These are phyloP conservation scores for Cottoperca gobio DNA, from an alignment of 2,797 vertebrate species.

Conservation along the genomic window DNA sequence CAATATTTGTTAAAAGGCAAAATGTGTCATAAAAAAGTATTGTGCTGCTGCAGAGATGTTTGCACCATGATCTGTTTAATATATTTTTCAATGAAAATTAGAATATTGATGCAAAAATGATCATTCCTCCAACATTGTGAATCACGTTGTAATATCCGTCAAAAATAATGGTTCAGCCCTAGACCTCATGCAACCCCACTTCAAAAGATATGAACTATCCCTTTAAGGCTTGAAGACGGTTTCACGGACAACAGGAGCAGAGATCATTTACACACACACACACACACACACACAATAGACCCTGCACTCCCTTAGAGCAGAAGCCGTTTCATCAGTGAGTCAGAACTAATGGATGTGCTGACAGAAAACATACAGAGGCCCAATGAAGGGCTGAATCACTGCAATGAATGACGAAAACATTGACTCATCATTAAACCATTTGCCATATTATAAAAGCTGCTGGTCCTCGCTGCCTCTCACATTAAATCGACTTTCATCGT, in stretches of 20 bases:
- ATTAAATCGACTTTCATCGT: conserved; percentile 35
- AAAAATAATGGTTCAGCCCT: no score
- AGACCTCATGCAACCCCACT: no score
- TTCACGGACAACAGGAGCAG: not conserved
- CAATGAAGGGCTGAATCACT: conserved; percentile 21
- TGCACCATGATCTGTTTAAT: no score
- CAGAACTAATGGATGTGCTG: conserved; percentile 49
- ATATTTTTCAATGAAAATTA: no score
- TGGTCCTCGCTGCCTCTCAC: not conserved
- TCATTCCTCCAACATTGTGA: no score
- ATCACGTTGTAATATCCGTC: no score
- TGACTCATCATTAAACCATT: conserved; percentile 40
- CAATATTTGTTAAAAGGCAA: no score
- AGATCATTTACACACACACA: conserved; percentile 23
- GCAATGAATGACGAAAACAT: conserved; percentile 31
- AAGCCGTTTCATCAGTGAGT: conserved; percentile 53
- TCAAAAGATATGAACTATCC: no score
- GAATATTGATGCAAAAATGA: no score
- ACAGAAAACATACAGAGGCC: conserved; percentile 52
- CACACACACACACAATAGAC: conserved; percentile 16
- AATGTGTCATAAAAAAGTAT: no score
- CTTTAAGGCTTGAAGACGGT: not conserved
- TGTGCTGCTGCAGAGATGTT: no score
- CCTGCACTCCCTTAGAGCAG: conserved; percentile 9
- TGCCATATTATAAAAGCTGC: conserved; percentile 8